These are phyloP conservation scores for Fulica atra DNA, from an alignment of 2,113 vertebrate genomes.

Conservation along the genomic window DNA sequence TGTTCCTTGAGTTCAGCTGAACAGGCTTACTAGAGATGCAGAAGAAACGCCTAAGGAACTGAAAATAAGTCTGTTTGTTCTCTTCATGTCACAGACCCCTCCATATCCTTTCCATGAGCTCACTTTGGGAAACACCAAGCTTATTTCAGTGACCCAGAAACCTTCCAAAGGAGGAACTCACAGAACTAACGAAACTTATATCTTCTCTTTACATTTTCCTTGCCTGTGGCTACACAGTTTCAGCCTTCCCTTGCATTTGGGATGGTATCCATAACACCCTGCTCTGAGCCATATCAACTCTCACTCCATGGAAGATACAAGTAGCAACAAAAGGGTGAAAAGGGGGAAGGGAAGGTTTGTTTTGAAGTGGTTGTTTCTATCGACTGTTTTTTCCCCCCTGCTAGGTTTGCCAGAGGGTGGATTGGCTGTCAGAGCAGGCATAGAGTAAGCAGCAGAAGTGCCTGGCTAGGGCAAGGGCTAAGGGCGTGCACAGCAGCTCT, in stretches of 20 bases:
- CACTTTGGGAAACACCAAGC: not conserved
- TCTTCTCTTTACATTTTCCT: not conserved
- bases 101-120: not conserved
- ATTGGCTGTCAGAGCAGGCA: not conserved
- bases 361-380: not conserved
- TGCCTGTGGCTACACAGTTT: not conserved
- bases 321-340: not conserved
- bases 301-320: accelerated
- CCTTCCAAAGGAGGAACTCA: not conserved
- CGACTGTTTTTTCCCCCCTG: not conserved
- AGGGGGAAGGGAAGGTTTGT: no score
- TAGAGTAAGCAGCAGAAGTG: not conserved
- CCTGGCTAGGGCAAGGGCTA: not conserved
- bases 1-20: not conserved
- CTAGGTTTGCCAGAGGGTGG: not conserved
- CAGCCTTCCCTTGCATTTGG: not conserved
- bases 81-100: accelerated
- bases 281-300: not conserved
- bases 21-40: not conserved
- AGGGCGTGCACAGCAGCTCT: not conserved
- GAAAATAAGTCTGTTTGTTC: not conserved
- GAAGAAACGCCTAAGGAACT: not conserved
- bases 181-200: accelerated
- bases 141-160: not conserved
- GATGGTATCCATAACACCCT: not conserved